Percentiles rank a stretch among this genome's conserved stretches.
Conservation (phyloP, 2,113 vertebrate species). For the Misgurnus anguillicaudatus region DNA sequence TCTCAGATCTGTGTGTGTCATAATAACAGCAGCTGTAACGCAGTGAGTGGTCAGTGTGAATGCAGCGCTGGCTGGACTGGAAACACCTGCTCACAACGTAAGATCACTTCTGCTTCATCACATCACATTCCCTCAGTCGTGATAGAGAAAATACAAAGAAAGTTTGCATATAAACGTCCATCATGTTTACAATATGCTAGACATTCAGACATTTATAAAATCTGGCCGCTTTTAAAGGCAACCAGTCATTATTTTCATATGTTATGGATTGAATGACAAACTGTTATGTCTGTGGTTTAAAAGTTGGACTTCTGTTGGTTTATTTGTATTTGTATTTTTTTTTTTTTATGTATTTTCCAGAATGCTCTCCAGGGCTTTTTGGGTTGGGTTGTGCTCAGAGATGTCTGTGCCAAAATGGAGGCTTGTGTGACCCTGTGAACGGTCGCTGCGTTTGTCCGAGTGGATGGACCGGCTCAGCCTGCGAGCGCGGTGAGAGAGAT, state of each 20-base stretch:
- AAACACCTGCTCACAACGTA: constrained; percentile 82
- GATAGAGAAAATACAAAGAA: not conserved
- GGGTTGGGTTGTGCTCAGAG: constrained; percentile 77
- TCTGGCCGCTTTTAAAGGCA: too few relatives aligned
- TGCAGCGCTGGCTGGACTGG: constrained; percentile 86
- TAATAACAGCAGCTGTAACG: constrained; percentile 82
- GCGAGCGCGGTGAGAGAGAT: constrained; percentile 79
- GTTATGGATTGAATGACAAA: too few relatives aligned
- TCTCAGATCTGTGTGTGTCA: constrained; percentile 81
- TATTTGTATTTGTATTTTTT: not conserved
- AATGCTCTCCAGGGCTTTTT: constrained; percentile 77
- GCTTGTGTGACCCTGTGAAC: constrained; percentile 74
- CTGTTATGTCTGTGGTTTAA: not conserved
- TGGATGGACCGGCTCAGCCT: constrained; percentile 85
- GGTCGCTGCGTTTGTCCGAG: constrained; percentile 79
- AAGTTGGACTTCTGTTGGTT: not conserved
- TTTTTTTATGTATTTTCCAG: constrained; percentile 62
- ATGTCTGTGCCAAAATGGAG: constrained; percentile 87
- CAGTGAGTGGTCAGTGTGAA: constrained; percentile 77
- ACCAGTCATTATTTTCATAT: too few relatives aligned
- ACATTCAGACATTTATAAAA: too few relatives aligned
- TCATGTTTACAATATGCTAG: not conserved
- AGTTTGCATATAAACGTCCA: constrained; percentile 36
- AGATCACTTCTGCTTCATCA: constrained; percentile 30
- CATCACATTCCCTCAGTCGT: not conserved